Conservation (phyloP, 2,113 vertebrate species). For the Sceloporus tristichus region DNA sequence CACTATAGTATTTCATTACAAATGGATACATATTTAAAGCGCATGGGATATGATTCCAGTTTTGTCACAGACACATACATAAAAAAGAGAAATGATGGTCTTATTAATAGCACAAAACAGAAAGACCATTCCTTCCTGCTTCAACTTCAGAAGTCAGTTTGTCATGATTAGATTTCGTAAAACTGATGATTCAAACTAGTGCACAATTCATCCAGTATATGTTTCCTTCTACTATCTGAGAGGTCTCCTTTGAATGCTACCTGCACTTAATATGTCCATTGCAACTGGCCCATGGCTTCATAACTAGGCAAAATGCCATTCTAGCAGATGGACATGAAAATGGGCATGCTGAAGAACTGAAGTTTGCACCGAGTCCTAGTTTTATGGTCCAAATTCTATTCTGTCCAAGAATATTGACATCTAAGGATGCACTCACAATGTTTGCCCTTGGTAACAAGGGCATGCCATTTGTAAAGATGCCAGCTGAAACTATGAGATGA, state of each 20-base stretch:
- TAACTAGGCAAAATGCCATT: background rate
- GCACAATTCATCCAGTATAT: background rate
- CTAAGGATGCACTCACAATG: background rate
- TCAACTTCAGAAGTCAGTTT: background rate
- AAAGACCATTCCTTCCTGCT: background rate
- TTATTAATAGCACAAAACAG: background rate
- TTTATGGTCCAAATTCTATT: slow-evolving; percentile 16
- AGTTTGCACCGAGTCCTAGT: background rate
- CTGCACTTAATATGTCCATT: background rate
- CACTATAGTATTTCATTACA: background rate
- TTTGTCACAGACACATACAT: background rate
- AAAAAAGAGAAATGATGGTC: background rate
- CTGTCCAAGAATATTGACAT: slow-evolving; percentile 18
- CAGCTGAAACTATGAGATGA: background rate
- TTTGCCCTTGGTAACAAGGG: slow-evolving; percentile 25
- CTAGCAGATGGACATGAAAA: slow-evolving; percentile 20
- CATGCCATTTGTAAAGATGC: slow-evolving; percentile 20
- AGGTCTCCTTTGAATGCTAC: background rate
- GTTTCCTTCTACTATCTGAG: background rate
- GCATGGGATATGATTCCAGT: too few species aligned
- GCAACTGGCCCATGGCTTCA: background rate
- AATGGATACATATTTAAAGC: background rate
- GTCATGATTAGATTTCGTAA: background rate
- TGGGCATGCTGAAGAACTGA: background rate
- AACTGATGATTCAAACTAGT: background rate